Conservation (phyloP, 2,888 invertebrate genomes). For the Lithophane socia region DNA sequence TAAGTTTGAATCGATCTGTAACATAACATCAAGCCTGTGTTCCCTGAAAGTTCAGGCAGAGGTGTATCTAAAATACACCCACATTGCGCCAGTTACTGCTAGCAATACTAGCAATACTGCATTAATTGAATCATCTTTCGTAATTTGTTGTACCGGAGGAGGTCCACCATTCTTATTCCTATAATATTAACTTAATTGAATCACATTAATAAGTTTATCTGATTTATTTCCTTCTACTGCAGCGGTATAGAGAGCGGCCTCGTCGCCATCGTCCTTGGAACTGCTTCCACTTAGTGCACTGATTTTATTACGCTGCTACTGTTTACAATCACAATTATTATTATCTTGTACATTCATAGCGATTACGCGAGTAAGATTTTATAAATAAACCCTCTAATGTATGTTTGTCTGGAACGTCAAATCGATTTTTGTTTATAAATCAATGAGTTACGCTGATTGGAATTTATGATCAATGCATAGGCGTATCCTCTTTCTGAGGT, state of each 20-base stretch:
- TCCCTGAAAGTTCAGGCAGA: no score
- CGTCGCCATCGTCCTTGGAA: conserved; percentile 69
- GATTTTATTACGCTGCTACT: conserved; percentile 45
- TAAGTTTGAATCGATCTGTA: no score
- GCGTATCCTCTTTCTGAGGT: conserved; percentile 18
- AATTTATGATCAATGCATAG: conserved; percentile 18
- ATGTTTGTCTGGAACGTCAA: conserved; percentile 25
- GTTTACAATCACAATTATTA: conserved; percentile 52
- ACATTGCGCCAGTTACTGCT: no score
- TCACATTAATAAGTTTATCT: neutral
- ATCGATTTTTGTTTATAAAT: conserved; percentile 45
- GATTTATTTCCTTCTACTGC: conserved; percentile 31
- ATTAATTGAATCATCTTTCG: no score
- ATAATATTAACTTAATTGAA: neutral
- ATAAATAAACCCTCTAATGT: conserved; percentile 46
- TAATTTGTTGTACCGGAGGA: no score
- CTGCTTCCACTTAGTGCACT: conserved; percentile 47
- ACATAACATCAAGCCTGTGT: no score
- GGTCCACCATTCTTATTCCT: no score
- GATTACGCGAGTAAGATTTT: conserved; percentile 29
- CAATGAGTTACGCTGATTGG: conserved; percentile 25
- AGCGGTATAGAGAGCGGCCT: conserved; percentile 54
- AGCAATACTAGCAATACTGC: neutral
- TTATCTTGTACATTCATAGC: conserved; percentile 36
- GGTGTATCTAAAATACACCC: no score